These are phyloP conservation scores for Dynastes tityus DNA, from an alignment of 2,888 invertebrate genomes.

Conservation along the genomic window DNA sequence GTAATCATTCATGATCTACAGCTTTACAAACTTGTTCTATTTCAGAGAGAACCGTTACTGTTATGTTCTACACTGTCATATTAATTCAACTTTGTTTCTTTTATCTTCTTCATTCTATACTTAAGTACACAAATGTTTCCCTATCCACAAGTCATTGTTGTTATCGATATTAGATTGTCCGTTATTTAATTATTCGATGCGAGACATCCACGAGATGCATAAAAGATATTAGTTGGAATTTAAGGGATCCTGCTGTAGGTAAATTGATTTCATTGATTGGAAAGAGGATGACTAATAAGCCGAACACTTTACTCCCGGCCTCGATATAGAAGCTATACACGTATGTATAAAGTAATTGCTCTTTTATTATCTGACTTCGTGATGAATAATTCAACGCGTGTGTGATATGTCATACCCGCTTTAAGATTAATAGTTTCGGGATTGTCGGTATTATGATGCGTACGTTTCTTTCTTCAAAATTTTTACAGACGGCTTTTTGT, in stretches of 20 bases:
- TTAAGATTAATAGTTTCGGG: slow-evolving; percentile 45
- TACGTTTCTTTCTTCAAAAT: slow-evolving; percentile 34
- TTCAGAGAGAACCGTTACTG: too few species aligned
- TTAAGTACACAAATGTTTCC: slow-evolving; percentile 5
- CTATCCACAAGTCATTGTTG: slow-evolving; percentile 34
- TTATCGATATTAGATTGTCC: slow-evolving; percentile 41
- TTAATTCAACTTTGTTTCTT: not conserved
- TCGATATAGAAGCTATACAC: slow-evolving; percentile 11
- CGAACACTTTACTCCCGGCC: not conserved
- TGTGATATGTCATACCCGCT: slow-evolving; percentile 40
- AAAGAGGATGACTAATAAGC: slow-evolving; percentile 24
- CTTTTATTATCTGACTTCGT: slow-evolving; percentile 39
- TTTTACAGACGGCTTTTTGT: slow-evolving; percentile 45
- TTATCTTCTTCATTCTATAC: not conserved
- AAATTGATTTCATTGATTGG: slow-evolving; percentile 42
- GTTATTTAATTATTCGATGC: slow-evolving; percentile 40
- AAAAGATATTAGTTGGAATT: slow-evolving; percentile 8
- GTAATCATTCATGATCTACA: too few species aligned
- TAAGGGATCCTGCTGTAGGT: slow-evolving; percentile 41
- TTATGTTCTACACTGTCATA: not conserved
- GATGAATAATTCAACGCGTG: slow-evolving; percentile 46
- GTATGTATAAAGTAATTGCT: slow-evolving; percentile 43
- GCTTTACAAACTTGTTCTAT: too few species aligned
- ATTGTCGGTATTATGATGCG: slow-evolving; percentile 41
- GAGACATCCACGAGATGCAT: slow-evolving; percentile 22